Percentiles rank a stretch among this genome's conserved stretches.
Evolutionary conservation across 1,140 invertebrate genomes (phyloP).

Genomic region (Drosophila mojavensis): DNA sequence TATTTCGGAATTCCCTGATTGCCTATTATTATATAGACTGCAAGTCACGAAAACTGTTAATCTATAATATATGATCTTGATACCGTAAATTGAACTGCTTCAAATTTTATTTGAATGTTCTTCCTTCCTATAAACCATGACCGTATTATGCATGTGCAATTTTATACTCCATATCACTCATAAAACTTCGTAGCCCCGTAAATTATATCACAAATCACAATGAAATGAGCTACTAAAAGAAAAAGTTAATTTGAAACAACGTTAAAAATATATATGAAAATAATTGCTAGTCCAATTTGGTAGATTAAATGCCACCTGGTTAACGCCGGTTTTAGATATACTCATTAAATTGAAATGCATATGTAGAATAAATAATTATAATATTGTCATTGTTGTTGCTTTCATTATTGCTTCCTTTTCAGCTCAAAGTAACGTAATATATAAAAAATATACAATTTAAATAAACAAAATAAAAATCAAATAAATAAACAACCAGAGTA

Average conservation of each 20-base stretch:
- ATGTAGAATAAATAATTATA: constrained; percentile 64
- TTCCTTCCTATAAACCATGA: too few species aligned
- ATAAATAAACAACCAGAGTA: constrained; percentile 63
- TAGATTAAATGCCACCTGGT: constrained; percentile 65
- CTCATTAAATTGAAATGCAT: constrained; percentile 59
- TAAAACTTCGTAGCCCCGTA: neutral
- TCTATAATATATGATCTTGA: too few species aligned
- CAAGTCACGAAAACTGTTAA: too few species aligned
- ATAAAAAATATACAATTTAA: constrained; percentile 55
- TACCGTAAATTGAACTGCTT: too few species aligned
- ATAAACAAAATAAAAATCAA: constrained; percentile 29
- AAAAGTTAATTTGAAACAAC: constrained; percentile 1
- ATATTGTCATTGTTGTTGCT: constrained; percentile 35
- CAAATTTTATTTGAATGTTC: too few species aligned
- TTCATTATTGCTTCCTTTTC: constrained; percentile 70
- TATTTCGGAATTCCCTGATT: too few species aligned
- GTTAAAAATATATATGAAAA: constrained; percentile 29
- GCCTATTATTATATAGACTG: too few species aligned
- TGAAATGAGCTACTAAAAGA: constrained; percentile 11
- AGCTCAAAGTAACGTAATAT: constrained; percentile 65
- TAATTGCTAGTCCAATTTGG: constrained; percentile 47
- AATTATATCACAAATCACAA: constrained; percentile 21
- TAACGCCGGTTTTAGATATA: constrained; percentile 32
- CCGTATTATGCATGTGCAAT: too few species aligned
- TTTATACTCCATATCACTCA: too few species aligned